These are phyloP conservation scores for Nezara viridula DNA, from an alignment of 2,888 invertebrate genomes.

Conservation along the genomic window DNA sequence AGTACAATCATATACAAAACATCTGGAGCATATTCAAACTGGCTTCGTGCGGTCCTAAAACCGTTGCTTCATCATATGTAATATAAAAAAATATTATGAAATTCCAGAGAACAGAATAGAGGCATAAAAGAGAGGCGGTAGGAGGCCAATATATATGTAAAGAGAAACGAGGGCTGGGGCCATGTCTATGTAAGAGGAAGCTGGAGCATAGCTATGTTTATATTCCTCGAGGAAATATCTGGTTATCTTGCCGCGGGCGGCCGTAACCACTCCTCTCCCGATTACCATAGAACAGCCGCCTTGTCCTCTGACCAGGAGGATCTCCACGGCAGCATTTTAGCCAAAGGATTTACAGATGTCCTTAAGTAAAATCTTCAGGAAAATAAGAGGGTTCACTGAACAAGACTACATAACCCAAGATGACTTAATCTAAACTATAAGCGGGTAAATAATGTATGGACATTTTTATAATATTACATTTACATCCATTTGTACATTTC, in stretches of 20 bases:
- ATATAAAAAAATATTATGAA: constrained; percentile 32
- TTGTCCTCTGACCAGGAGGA: neutral
- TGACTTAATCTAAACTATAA: neutral
- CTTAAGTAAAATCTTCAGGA: neutral
- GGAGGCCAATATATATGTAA: constrained; percentile 44
- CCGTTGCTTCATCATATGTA: neutral
- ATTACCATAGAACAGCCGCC: constrained; percentile 28
- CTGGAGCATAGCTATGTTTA: constrained; percentile 19
- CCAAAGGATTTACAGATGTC: neutral
- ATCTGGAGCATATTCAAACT: neutral
- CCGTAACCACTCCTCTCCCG: constrained; percentile 13
- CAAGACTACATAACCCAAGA: neutral
- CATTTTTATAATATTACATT: no score
- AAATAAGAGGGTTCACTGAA: neutral
- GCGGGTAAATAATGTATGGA: no score
- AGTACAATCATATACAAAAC: neutral
- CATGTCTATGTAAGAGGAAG: constrained; percentile 35
- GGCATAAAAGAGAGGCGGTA: constrained; percentile 37
- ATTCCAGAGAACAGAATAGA: neutral
- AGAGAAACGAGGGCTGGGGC: neutral
- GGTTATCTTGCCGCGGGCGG: neutral
- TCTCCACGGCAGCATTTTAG: neutral
- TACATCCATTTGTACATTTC: no score
- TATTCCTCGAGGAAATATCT: constrained; percentile 41
- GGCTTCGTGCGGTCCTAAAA: neutral